phyloP scores from a whole-genome alignment of 2,888 invertebrate genomes.

The Anaspis maculata region DNA sequence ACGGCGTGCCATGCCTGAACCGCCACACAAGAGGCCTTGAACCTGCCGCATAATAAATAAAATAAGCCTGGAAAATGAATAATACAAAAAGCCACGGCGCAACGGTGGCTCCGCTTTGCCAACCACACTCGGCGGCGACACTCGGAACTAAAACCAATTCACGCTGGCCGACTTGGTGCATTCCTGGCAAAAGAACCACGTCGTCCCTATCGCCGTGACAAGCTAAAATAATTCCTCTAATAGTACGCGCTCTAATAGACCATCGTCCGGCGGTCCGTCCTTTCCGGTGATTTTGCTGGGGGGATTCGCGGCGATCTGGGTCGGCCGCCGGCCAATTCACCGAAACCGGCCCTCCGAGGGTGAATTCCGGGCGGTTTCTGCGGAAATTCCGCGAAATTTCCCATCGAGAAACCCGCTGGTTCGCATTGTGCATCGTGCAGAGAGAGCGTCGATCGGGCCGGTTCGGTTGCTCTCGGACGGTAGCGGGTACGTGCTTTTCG shows the following conservation, averaged over 20 bases:
- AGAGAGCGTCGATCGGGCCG: too few species aligned
- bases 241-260: too few species aligned
- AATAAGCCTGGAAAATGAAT: constrained; percentile 38
- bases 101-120: too few species aligned
- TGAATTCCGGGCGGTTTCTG: constrained; percentile 22
- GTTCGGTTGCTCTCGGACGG: constrained; percentile 20
- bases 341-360: constrained; percentile 29
- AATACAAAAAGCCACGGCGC: constrained; percentile 21
- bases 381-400: neutral
- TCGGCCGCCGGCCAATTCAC: constrained; percentile 21
- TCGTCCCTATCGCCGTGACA: constrained; percentile 39
- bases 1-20: too few species aligned
- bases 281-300: constrained; percentile 18
- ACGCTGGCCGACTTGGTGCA: constrained; percentile 28
- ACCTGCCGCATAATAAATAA: constrained; percentile 30
- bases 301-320: constrained; percentile 17
- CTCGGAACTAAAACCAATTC: constrained; percentile 36
- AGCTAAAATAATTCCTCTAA: constrained; percentile 39
- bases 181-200: constrained; percentile 41
- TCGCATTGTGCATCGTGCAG: too few species aligned
- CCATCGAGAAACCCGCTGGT: too few species aligned
- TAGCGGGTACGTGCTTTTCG: constrained; percentile 42
- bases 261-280: constrained; percentile 25
- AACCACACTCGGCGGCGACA: constrained; percentile 36
- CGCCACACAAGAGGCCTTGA: constrained; percentile 34